A percentile compares a stretch with the other conserved stretches of the same genome.
Evolutionary conservation across 2,888 invertebrate species (phyloP).

Genomic region (Cephus runcator): DNA sequence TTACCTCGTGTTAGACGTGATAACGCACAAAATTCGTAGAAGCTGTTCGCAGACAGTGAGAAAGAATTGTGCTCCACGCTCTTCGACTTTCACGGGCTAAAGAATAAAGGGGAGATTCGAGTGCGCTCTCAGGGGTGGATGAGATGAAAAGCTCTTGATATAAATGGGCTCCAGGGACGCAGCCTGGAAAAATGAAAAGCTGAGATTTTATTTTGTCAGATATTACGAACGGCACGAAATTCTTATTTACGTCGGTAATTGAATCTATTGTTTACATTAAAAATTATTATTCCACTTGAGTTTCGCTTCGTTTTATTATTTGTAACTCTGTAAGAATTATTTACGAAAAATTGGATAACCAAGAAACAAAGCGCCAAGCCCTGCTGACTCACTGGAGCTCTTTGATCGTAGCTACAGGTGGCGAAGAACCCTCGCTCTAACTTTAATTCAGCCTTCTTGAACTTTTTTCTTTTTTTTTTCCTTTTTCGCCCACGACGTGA

Average conservation of each 20-base stretch:
- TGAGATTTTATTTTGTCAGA: background rate
- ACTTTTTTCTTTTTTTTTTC: too few species aligned
- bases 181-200: background rate
- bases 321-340: background rate
- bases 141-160: constrained; percentile 42
- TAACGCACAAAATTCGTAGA: background rate
- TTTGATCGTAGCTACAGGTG: constrained; percentile 44
- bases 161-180: constrained; percentile 45
- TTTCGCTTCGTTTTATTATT: background rate
- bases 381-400: background rate
- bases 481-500: background rate
- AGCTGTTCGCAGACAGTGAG: constrained; percentile 4
- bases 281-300: background rate
- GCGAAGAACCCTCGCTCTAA: constrained; percentile 27
- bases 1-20: background rate
- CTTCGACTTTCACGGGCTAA: background rate
- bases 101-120: constrained; percentile 23
- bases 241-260: background rate
- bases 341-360: background rate
- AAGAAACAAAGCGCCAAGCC: background rate
- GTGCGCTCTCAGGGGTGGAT: constrained; percentile 28
- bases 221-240: background rate
- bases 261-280: background rate
- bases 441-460: constrained; percentile 42
- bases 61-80: background rate